Evolutionary conservation across 1,140 invertebrate genomes (phyloP).

Genomic region (Monochamus saltuarius): DNA sequence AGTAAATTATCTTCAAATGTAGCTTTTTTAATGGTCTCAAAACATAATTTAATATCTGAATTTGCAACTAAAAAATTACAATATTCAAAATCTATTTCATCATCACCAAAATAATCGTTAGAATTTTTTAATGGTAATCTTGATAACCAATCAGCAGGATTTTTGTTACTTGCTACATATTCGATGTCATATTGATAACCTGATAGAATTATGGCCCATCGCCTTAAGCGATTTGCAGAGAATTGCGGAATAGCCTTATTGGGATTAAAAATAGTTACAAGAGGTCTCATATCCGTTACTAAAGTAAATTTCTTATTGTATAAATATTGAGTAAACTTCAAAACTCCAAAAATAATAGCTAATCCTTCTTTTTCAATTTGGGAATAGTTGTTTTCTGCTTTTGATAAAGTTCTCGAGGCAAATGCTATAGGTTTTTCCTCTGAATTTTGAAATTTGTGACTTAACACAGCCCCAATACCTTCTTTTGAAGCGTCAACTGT

Average conservation of each 20-base stretch:
- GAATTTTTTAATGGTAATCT: conserved; percentile 31
- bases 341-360: conserved; percentile 36
- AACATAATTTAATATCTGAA: neutral
- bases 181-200: conserved; percentile 45
- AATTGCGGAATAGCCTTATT: conserved; percentile 42
- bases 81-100: too few species aligned
- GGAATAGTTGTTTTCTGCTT: conserved; percentile 48
- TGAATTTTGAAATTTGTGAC: conserved; percentile 20
- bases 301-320: conserved; percentile 54
- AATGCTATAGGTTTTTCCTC: conserved; percentile 19
- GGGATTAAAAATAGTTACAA: conserved; percentile 52
- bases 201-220: conserved; percentile 45
- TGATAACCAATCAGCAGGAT: conserved; percentile 39
- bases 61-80: too few species aligned
- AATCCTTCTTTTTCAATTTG: conserved; percentile 32
- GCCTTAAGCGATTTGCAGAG: conserved; percentile 42
- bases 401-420: conserved; percentile 43
- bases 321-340: conserved; percentile 44
- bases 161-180: conserved; percentile 26
- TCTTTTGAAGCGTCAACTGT: conserved; percentile 33
- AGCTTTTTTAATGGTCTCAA: too few species aligned
- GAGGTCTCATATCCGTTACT: conserved; percentile 55
- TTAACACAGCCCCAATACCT: conserved; percentile 38
- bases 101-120: too few species aligned
- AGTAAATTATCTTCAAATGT: too few species aligned